These are phyloP conservation scores for Eulemur coronatus DNA, from an alignment of 2,797 vertebrate species.

Conservation along the genomic window DNA sequence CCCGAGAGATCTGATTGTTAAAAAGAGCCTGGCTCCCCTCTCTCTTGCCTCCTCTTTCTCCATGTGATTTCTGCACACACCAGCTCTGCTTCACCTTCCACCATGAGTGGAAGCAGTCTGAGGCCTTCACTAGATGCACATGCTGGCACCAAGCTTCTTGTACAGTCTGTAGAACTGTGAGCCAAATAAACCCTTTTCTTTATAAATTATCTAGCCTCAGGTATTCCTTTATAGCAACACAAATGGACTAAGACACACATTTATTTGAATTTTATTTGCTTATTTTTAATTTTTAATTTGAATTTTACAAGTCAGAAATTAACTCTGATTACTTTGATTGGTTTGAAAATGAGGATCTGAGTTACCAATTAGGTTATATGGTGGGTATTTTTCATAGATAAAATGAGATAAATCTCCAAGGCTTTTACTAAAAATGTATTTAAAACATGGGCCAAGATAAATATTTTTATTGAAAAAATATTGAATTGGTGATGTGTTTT, in stretches of 20 bases:
- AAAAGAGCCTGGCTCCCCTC: background rate
- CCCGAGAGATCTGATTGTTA: background rate
- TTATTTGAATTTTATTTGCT: background rate
- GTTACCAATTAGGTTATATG: background rate
- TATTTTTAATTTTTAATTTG: background rate
- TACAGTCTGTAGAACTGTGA: background rate
- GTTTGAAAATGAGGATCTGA: background rate
- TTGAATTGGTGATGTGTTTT: background rate
- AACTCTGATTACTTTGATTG: background rate
- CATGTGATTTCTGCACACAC: background rate
- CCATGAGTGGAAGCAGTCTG: background rate
- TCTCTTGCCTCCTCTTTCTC: background rate
- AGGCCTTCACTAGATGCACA: background rate
- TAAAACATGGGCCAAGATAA: background rate
- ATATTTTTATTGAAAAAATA: background rate
- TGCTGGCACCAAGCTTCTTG: background rate
- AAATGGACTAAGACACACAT: background rate
- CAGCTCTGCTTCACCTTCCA: background rate
- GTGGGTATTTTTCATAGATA: background rate
- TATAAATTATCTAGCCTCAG: background rate
- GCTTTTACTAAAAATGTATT: background rate
- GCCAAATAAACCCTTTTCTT: background rate
- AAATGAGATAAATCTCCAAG: background rate
- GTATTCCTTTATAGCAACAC: background rate
- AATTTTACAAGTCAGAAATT: conserved; percentile 14